A percentile compares a stretch with the other conserved stretches of the same genome.
Evolutionary conservation across 1,140 invertebrate genomes (phyloP).

Genomic region (Pantala flavescens): DNA sequence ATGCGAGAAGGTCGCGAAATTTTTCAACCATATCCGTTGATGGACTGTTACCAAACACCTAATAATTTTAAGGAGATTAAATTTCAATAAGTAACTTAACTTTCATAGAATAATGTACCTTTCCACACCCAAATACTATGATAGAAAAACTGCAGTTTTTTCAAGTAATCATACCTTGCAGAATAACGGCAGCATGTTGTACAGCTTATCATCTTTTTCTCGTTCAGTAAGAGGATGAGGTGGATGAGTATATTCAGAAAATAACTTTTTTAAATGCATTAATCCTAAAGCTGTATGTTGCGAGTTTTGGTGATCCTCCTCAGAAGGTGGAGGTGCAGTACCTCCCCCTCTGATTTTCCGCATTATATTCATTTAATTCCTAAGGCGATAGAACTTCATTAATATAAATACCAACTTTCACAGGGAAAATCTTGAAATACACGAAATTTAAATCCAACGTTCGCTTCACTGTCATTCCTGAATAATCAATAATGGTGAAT

Average conservation of each 20-base stretch:
- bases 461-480: constrained; percentile 13
- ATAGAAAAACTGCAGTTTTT: neutral
- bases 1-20: constrained; percentile 85
- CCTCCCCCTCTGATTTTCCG: constrained; percentile 24
- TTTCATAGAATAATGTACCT: no score
- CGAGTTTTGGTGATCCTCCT: constrained; percentile 42
- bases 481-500: neutral
- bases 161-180: constrained; percentile 65
- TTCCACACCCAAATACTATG: no score
- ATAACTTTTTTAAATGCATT: constrained; percentile 92
- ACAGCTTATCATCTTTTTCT: constrained; percentile 87
- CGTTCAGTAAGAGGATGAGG: constrained; percentile 63
- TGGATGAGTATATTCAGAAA: constrained; percentile 85
- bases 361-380: constrained; percentile 26
- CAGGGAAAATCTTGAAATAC: no score
- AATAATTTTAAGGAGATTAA: neutral
- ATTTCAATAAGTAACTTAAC: no score
- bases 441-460: constrained; percentile 31
- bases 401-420: neutral
- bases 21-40: constrained; percentile 90
- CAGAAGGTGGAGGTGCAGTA: constrained; percentile 16
- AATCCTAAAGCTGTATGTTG: constrained; percentile 79
- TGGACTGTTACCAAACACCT: constrained; percentile 86
- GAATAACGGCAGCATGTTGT: constrained; percentile 96
- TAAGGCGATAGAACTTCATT: neutral